phyloP scores from a whole-genome alignment of 2,797 vertebrate genomes.

The Craterocephalus amniculus region DNA sequence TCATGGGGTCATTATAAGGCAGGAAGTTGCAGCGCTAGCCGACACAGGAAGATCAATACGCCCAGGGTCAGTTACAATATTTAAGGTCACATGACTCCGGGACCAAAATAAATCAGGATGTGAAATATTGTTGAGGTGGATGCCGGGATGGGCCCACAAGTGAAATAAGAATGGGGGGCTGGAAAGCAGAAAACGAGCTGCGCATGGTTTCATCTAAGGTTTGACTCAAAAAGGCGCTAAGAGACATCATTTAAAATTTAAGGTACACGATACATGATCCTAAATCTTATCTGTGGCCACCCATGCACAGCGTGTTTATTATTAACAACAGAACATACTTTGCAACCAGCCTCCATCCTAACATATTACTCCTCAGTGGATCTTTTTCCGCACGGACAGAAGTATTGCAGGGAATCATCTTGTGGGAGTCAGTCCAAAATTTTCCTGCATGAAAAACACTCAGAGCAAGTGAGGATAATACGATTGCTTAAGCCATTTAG shows the following conservation, averaged over 20 bases:
- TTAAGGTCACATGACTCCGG: conserved; percentile 84
- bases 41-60: conserved; percentile 82
- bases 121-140: conserved; percentile 76
- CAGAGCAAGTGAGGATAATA: background rate
- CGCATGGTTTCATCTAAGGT: background rate
- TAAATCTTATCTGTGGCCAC: conserved; percentile 18
- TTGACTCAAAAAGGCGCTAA: background rate
- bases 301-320: conserved; percentile 11
- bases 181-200: conserved; percentile 6
- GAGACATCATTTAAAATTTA: background rate
- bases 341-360: background rate
- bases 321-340: conserved; percentile 14
- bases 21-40: conserved; percentile 83
- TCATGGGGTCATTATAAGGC: conserved; percentile 81
- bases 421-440: conserved; percentile 1
- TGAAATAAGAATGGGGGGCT: conserved; percentile 39
- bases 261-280: conserved; percentile 17
- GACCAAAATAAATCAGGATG: conserved; percentile 84
- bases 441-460: background rate
- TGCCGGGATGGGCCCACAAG: conserved; percentile 45
- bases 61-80: conserved; percentile 87
- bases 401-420: background rate
- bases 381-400: background rate
- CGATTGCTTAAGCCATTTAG: conserved; percentile 11
- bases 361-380: background rate